Base-by-base conservation (phyloP, 2,888 invertebrate species). In the Gonocerus acuteangulatus region DNA sequence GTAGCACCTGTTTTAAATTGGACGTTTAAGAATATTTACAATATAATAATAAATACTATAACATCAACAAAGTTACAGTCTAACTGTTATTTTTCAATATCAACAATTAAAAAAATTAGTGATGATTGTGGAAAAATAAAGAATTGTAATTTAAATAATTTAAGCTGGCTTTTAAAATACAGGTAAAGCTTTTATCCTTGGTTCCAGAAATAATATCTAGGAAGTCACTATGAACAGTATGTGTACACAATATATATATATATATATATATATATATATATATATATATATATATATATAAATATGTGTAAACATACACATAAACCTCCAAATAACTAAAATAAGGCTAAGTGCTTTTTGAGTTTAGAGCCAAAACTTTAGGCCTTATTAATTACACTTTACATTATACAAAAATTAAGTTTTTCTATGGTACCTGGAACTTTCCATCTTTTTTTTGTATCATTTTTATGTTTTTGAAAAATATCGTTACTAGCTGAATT, bases 51-150 rank as follows among this genome's bases (percentile, higher is more conserved):
- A 64, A 64, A 62, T 62, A 64, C 58, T 65, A 65, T 65, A 65
- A 63, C 65, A 63, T 65, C 60, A 65, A 65, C 65, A 65, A 65
- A 61, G 45, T 57, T 65, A 65, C 65, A 65, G 65, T 65, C 65
- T 65, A 65, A 65, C 65, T 60, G 65, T 63, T 64, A 64, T 62
- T 56, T 60, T 54, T 34, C 54, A 54, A 54, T 54, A 54, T 54
- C 54, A 54, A 54, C 54, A 54, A 54, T 39, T 34, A 54, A 54
- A 36, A 42, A 54, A 19, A 42, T 42, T 39, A 42, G 54, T 54
- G 54, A 54, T 54, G 54, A 54, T 42, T 54, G 54, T 54, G 54
- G 54, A 54, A 54, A 54, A 54, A 54, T 54, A 54, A 54, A 47
- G 18, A 32, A 34, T 34, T 36, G 54, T 42, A 54, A 54, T 54